Evolutionary conservation across 1,140 invertebrate genomes (phyloP).

Genomic region (Tetranychus urticae): DNA sequence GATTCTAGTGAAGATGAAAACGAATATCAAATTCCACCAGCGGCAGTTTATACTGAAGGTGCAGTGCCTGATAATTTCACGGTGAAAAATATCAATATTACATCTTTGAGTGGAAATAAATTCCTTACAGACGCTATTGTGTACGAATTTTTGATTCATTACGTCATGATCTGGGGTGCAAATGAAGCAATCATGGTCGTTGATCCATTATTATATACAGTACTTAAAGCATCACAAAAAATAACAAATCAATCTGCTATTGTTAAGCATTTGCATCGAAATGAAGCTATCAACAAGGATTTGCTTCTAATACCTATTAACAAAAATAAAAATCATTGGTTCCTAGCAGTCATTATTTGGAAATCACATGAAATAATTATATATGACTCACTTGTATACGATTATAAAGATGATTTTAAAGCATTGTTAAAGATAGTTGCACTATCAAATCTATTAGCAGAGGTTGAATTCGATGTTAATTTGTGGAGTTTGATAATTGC

Average conservation of each 20-base stretch:
- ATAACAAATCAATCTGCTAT: background rate
- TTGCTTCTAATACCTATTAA: background rate
- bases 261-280: background rate
- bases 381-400: background rate
- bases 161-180: background rate
- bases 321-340: background rate
- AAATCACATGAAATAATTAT: background rate
- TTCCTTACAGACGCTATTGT: background rate
- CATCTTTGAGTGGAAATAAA: background rate
- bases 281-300: background rate
- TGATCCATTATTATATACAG: background rate
- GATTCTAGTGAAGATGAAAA: background rate
- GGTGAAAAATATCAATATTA: too few species aligned
- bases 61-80: too few species aligned
- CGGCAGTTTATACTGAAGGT: background rate
- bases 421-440: background rate
- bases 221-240: background rate
- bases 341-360: background rate
- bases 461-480: background rate
- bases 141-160: background rate
- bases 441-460: background rate
- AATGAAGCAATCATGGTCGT: background rate
- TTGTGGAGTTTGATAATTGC: background rate
- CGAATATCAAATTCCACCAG: background rate
- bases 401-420: background rate